Conservation (phyloP, 1,140 invertebrate genomes). For the Brachionus plicatilis region DNA sequence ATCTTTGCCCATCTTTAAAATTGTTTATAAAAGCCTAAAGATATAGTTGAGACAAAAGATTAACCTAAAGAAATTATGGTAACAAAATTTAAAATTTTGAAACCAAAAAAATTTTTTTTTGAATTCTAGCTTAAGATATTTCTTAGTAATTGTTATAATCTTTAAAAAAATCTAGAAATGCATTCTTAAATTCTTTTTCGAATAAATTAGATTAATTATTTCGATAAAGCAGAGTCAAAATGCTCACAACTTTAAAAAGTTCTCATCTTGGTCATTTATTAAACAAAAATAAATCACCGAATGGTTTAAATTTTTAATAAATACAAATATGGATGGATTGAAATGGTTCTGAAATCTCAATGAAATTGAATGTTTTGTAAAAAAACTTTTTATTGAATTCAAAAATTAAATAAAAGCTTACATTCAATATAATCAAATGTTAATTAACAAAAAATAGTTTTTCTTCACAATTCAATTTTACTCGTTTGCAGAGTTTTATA, state of each 20-base stretch:
- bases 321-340: not conserved
- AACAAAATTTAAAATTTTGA: not conserved
- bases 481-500: not conserved
- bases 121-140: not conserved
- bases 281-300: not conserved
- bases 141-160: not conserved
- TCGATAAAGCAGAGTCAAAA: not conserved
- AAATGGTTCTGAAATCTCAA: too few species aligned
- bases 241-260: not conserved
- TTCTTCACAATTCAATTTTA: not conserved
- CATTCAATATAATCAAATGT: not conserved
- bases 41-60: too few species aligned
- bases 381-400: not conserved
- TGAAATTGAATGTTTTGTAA: too few species aligned
- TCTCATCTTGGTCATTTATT: not conserved
- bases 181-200: conserved; percentile 23
- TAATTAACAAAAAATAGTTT: not conserved
- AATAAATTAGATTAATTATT: not conserved
- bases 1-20: not conserved
- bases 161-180: not conserved
- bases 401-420: not conserved
- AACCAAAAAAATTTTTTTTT: not conserved
- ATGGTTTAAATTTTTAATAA: not conserved
- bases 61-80: not conserved
- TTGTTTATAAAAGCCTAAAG: not conserved